phyloP scores from a whole-genome alignment of 2,113 vertebrate genomes.

The Grantiella picta region DNA sequence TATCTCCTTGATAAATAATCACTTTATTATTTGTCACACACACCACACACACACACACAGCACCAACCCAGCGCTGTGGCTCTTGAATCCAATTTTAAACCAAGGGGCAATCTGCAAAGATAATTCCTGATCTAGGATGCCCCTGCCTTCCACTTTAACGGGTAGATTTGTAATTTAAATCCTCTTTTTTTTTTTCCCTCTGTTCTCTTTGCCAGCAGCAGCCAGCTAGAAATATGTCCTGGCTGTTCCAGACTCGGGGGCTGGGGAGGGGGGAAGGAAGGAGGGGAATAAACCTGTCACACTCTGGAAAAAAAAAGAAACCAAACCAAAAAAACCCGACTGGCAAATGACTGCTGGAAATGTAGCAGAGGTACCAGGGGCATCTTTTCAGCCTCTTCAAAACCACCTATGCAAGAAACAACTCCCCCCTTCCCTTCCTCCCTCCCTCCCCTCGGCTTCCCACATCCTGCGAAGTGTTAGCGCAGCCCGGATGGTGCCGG shows the following conservation, averaged over 20 bases:
- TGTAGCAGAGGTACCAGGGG: not conserved
- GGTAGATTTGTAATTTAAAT: conserved; percentile 57
- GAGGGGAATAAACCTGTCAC: conserved; percentile 58
- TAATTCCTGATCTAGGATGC: conserved; percentile 4
- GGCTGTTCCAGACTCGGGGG: conserved; percentile 58
- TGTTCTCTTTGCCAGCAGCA: conserved; percentile 59
- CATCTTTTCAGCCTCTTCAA: conserved; percentile 1
- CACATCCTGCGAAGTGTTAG: conserved; percentile 42
- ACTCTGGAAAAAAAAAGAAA: conserved; percentile 55
- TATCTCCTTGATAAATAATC: conserved; percentile 28
- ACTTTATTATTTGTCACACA: conserved; percentile 49
- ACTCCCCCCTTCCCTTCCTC: not conserved
- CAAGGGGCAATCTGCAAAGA: not conserved
- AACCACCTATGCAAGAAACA: conserved; percentile 32
- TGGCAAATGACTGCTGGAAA: conserved; percentile 70
- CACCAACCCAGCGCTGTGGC: not conserved
- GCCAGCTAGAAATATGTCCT: conserved; percentile 69
- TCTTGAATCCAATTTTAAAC: conserved; percentile 33
- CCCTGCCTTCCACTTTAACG: not conserved
- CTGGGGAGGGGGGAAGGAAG: not conserved
- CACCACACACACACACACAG: not conserved
- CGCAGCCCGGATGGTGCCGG: not conserved
- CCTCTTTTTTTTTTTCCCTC: not conserved
- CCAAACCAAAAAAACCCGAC: not conserved
- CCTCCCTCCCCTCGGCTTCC: not conserved